These are phyloP conservation scores for Tenebrosternarchus preto DNA, from an alignment of 2,113 vertebrate species.

Conservation along the genomic window DNA sequence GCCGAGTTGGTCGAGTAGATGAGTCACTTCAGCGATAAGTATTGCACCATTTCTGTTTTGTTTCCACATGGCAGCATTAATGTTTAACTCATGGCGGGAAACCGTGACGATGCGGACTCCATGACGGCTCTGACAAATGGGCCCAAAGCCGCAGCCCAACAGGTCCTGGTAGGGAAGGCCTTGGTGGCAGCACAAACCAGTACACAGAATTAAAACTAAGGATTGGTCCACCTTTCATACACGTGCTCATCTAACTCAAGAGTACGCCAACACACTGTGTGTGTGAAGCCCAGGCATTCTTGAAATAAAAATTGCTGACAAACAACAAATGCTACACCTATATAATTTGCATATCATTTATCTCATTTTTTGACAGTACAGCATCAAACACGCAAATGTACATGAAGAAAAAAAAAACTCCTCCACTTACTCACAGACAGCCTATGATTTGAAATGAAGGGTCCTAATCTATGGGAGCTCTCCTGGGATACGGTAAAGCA, in stretches of 20 bases:
- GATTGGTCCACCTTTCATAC: too few relatives aligned
- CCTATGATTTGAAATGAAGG: neutral
- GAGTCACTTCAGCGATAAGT: conserved; percentile 75
- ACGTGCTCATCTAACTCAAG: too few relatives aligned
- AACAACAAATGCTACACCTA: too few relatives aligned
- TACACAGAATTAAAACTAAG: too few relatives aligned
- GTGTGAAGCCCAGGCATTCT: too few relatives aligned
- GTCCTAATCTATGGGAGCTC: neutral
- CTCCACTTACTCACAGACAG: too few relatives aligned
- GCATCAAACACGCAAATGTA: too few relatives aligned
- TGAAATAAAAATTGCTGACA: too few relatives aligned
- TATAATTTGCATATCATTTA: too few relatives aligned
- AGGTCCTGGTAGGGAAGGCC: neutral
- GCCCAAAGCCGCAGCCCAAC: neutral
- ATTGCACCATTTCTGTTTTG: conserved; percentile 64
- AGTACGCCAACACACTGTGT: too few relatives aligned
- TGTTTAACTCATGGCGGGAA: conserved; percentile 66
- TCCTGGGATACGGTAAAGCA: neutral
- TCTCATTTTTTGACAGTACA: too few relatives aligned
- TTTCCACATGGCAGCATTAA: conserved; percentile 63
- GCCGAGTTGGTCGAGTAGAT: conserved; percentile 69
- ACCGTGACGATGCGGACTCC: conserved; percentile 56
- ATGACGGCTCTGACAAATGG: conserved; percentile 31
- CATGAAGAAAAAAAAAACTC: too few relatives aligned
- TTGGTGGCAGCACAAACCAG: neutral